Base-by-base conservation (phyloP, 2,888 invertebrate species). In the Furcula furcula region DNA sequence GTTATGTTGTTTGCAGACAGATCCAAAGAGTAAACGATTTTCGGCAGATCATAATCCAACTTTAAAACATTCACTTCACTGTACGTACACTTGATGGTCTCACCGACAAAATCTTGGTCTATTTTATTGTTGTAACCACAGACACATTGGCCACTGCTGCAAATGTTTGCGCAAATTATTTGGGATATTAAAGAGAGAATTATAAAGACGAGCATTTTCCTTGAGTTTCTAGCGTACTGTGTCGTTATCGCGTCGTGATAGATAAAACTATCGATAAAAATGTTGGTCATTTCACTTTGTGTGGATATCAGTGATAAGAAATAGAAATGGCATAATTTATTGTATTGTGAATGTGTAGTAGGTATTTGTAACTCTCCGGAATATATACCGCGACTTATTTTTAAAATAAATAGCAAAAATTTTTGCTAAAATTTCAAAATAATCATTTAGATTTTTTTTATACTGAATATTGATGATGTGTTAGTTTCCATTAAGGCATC, bases 221-320 rank as follows among this genome's bases (percentile, higher is more conserved):
- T 32, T 10, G 38, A 29, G 36, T 32, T 28, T 2, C 22, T 19
- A 39, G 37, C 33, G 47, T 53, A 59, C 45, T 57, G 48, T 38
- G 55, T 46, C 46, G 55, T 73, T 81, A 82, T 82, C 81, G 64
- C 31, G 35, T 7, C 5, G 23, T 13, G 7, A 29, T 31, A 49
- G 56, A 55, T 56, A 56, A 35, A 35, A 41, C 40, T n/a, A n/a
- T n/a, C n/a, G n/a, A n/a, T n/a, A n/a, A n/a, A n/a, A 73, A 77
- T 67, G 64, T 66, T 71, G 76, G 73, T 68, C 75, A 82, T 78
- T 80, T 74, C 68, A 61, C 68, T 63, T 51, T 66, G 58, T 63
- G n/a, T n/a, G 36, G 43, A 33, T 31, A 30, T 31, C 19, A 29
- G 36, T 42, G 39, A 54, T 45, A 40, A 39, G 34, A n/a, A n/a